Evolutionary conservation across 2,888 invertebrate genomes (phyloP), one percentile per base, ranked within the genome.

Genomic region (Cryptus viduatorius): DNA sequence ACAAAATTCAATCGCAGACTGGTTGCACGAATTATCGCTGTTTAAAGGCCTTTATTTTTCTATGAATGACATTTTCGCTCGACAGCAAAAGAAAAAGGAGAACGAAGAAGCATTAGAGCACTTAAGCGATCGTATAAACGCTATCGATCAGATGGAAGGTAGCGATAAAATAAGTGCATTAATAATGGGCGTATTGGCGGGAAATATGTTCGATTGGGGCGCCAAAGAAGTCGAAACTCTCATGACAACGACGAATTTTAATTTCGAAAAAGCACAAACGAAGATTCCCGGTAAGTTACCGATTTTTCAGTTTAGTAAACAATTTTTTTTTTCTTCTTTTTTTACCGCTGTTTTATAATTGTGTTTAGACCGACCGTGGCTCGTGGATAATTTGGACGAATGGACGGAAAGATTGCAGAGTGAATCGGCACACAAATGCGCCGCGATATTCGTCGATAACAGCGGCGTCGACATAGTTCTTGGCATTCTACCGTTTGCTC

Each of bases 201-300:
- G 99, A 29, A 99, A 99, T 94, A 98, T 99, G 94, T 99, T 99
- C 94, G 99, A 99, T 94, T 99, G 98, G 98, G 99, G 99, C 75
- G 98, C 99, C 1, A 97, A 97, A 93, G 98, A 98, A 91, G 97
- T 98, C 3, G 96, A 97, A 19, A 95, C 96, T 89, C 96, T 99
- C 86, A 95, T 99, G 94, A 97, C 98, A 93, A 95, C 95, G 37
- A 95, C 96, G 37, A 95, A 94, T 77, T 97, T 98, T 94, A 97
- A 97, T 69, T 96, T 99, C 86, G 94, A 96, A 88, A 96, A 98
- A 92, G 99, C 99, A 3, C 94, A 97, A 90, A 94, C 95, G 14
- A 97, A 96, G 92, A 97, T 99, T 86, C 97, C 98, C 91, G 94
- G 96, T 96, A 91, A 87, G 56, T 8, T 37, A 1, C 0, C 8